Conservation (phyloP, 2,797 vertebrate species). For the Holocentrus rufus region DNA sequence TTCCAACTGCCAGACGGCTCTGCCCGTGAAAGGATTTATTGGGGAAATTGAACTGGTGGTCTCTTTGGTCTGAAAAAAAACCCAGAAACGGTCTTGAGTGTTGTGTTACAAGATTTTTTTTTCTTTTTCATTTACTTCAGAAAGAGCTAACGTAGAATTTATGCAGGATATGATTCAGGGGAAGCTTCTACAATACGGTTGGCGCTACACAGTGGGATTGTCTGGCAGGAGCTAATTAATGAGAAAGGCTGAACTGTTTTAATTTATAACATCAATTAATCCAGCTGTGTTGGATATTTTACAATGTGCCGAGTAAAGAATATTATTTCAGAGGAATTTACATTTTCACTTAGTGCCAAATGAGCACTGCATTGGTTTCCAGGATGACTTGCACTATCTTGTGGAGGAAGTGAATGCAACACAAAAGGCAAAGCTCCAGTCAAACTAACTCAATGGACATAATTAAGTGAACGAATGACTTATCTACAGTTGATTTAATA, state of each 20-base stretch:
- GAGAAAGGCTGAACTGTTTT: conserved; percentile 35
- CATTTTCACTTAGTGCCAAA: conserved; percentile 27
- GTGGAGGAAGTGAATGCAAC: conserved; percentile 49
- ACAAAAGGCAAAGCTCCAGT: conserved; percentile 64
- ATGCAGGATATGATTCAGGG: conserved; percentile 54
- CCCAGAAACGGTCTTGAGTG: conserved; percentile 34
- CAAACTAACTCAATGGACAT: conserved; percentile 61
- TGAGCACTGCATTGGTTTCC: conserved; percentile 31
- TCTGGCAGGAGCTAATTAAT: conserved; percentile 52
- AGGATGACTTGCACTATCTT: conserved; percentile 52
- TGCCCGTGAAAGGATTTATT: conserved; percentile 66
- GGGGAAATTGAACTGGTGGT: conserved; percentile 56
- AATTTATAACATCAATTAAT: conserved; percentile 44
- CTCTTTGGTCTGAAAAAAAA: conserved; percentile 56
- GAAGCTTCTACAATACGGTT: conserved; percentile 33
- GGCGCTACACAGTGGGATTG: conserved; percentile 17
- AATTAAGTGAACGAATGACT: conserved; percentile 70
- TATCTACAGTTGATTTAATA: conserved; percentile 68
- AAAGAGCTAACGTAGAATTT: conserved; percentile 59
- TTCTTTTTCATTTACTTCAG: conserved; percentile 65
- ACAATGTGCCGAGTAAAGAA: conserved; percentile 10
- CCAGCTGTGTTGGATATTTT: conserved; percentile 19
- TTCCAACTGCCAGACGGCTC: conserved; percentile 43
- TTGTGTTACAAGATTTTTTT: conserved; percentile 51
- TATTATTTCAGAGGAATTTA: conserved; percentile 33